Percentiles rank a stretch among this genome's conserved stretches.
Conservation (phyloP, 2,888 invertebrate genomes). For the Diploptera punctata region DNA sequence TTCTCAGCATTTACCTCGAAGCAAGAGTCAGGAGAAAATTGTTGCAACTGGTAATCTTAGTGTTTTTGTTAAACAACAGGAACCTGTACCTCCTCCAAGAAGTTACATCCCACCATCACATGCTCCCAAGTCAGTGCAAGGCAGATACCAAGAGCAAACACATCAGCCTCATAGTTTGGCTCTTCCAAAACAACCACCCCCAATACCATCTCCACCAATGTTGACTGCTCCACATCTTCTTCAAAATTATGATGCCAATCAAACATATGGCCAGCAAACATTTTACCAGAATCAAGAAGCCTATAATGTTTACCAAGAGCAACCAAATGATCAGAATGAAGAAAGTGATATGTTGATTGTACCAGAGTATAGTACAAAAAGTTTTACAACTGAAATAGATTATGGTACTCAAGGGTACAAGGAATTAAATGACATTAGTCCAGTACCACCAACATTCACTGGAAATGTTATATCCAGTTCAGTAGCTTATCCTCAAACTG, state of each 20-base stretch:
- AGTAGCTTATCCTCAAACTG: conserved; percentile 35
- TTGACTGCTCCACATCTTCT: conserved; percentile 60
- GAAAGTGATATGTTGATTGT: background rate
- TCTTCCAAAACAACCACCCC: conserved; percentile 26
- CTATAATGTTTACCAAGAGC: background rate
- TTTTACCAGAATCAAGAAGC: background rate
- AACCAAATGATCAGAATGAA: background rate
- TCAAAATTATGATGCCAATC: conserved; percentile 45
- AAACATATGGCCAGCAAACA: background rate
- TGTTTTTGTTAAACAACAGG: conserved; percentile 14
- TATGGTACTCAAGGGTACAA: conserved; percentile 1
- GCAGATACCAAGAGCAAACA: conserved; percentile 24
- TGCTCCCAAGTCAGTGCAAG: conserved; percentile 13
- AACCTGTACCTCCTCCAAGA: conserved; percentile 37
- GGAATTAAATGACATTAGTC: conserved; percentile 1
- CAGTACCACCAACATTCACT: conserved; percentile 37
- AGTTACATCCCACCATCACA: conserved; percentile 35
- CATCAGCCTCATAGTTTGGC: background rate
- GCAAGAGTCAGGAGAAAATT: conserved; percentile 37
- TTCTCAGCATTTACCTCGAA: conserved; percentile 37
- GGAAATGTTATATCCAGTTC: conserved; percentile 37
- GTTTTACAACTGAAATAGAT: conserved; percentile 17
- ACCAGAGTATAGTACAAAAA: conserved; percentile 18
- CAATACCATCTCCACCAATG: conserved; percentile 44
- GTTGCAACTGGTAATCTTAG: conserved; percentile 11